These are phyloP conservation scores for Catalaphyllia jardinei DNA, from an alignment of 64 coral and sea anemone species.

Conservation along the genomic window DNA sequence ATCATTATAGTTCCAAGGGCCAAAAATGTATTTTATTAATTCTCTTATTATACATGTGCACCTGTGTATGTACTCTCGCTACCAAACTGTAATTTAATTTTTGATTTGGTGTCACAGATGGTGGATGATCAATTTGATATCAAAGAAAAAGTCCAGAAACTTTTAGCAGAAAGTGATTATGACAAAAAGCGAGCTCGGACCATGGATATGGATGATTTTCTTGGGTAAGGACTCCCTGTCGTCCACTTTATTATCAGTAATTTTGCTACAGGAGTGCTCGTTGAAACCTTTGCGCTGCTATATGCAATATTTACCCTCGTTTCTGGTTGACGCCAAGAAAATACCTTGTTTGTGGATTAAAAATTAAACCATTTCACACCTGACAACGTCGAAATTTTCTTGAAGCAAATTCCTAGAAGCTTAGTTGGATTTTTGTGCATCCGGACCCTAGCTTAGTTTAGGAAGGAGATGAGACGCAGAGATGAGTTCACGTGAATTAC, in stretches of 20 bases:
- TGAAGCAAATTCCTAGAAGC: too few species aligned
- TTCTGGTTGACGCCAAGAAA: background rate
- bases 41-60: too few species aligned
- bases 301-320: background rate
- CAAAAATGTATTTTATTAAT: too few species aligned
- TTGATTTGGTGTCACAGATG: slow-evolving; percentile 54
- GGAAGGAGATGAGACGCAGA: too few species aligned
- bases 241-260: too few species aligned
- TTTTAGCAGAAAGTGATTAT: slow-evolving; percentile 78
- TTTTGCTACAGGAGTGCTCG: too few species aligned
- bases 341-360: background rate
- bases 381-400: too few species aligned
- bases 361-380: background rate
- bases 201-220: slow-evolving; percentile 98
- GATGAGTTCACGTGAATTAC: too few species aligned
- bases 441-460: too few species aligned
- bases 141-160: slow-evolving; percentile 80
- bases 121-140: slow-evolving; percentile 91
- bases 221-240: slow-evolving; percentile 61
- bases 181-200: slow-evolving; percentile 92
- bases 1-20: too few species aligned
- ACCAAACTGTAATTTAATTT: background rate
- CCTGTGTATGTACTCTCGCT: too few species aligned
- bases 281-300: background rate
- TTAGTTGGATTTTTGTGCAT: too few species aligned